Evolutionary conservation across 2,797 vertebrate species (phyloP).

Genomic region (Stomatorhinus walkeri): DNA sequence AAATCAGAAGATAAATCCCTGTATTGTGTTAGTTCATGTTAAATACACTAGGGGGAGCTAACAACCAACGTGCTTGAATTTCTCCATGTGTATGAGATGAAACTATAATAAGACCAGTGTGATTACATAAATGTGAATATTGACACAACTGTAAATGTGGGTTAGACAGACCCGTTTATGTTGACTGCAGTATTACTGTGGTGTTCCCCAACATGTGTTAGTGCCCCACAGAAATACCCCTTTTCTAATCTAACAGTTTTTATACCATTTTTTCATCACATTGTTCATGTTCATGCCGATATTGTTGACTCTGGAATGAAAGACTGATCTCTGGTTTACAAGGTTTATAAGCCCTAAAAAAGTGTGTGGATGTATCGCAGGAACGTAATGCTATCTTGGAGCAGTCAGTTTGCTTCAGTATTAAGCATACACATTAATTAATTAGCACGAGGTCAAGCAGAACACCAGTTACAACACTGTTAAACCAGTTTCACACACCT

Average conservation of each 20-base stretch:
- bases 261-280: neutral
- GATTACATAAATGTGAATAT: neutral
- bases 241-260: neutral
- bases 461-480: neutral
- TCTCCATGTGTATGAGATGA: neutral
- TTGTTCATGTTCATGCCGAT: neutral
- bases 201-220: neutral
- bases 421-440: neutral
- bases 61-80: constrained; percentile 2
- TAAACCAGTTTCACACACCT: neutral
- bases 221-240: neutral
- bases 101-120: neutral
- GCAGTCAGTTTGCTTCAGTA: neutral
- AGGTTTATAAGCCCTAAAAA: neutral
- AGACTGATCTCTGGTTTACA: neutral
- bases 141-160: neutral
- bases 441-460: neutral
- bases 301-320: neutral
- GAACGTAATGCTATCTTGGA: neutral
- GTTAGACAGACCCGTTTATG: neutral
- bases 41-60: constrained; percentile 50
- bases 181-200: neutral
- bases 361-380: neutral
- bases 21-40: constrained; percentile 20
- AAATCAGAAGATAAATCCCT: neutral